These are phyloP conservation scores for Rhagonycha lutea DNA, from an alignment of 2,888 invertebrate species.

Conservation along the genomic window DNA sequence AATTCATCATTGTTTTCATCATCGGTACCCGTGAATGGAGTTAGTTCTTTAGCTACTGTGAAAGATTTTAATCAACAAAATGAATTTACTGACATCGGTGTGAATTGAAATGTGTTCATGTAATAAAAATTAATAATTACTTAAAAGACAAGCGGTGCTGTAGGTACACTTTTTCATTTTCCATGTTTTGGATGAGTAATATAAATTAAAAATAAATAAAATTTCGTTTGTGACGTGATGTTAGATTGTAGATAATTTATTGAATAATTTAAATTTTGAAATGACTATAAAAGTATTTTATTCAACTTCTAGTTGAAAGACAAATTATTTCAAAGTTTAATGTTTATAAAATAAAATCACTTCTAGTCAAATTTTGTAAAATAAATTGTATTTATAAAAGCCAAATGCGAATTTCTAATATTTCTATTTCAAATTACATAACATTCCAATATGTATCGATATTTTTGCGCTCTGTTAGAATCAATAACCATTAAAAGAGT, in stretches of 20 bases:
- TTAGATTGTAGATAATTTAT: neutral
- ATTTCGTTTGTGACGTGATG: neutral
- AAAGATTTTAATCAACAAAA: slow-evolving; percentile 7
- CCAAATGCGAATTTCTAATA: too few species aligned
- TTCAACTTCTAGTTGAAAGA: neutral
- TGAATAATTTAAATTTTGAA: neutral
- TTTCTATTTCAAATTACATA: too few species aligned
- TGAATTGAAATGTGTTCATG: slow-evolving; percentile 1
- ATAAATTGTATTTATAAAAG: neutral
- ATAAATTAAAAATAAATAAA: neutral
- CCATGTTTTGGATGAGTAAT: neutral
- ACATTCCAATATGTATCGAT: too few species aligned
- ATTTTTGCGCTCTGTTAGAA: too few species aligned
- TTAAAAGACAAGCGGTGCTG: neutral
- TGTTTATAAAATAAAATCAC: neutral
- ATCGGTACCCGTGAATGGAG: slow-evolving; percentile 5
- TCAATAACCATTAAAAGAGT: too few species aligned
- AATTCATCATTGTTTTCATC: slow-evolving; percentile 8
- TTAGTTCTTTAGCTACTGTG: neutral
- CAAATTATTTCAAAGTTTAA: neutral
- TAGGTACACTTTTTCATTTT: neutral
- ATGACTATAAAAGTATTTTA: neutral
- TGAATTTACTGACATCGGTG: slow-evolving; percentile 10
- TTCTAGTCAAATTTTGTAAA: neutral
- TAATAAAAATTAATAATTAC: neutral